A percentile compares a stretch with the other conserved stretches of the same genome.
These are phyloP conservation scores for Cheilosia impressa DNA, from an alignment of 2,888 invertebrate genomes.

Conservation along the genomic window DNA sequence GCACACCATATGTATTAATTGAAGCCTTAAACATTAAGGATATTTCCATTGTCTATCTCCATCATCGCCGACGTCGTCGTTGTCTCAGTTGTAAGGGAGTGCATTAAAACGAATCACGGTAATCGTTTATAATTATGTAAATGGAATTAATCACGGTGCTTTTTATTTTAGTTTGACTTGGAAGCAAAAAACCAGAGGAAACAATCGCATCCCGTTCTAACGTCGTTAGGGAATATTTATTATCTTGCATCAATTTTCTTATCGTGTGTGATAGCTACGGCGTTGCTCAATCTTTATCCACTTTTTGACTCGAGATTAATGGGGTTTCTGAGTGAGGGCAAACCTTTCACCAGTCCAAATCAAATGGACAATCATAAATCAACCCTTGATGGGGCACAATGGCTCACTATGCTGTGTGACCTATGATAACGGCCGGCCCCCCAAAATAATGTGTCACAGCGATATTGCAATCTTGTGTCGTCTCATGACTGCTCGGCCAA, in stretches of 20 bases:
- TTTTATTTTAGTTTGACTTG: slow-evolving; percentile 34
- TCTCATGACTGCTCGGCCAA: background rate
- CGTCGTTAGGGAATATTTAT: slow-evolving; percentile 70
- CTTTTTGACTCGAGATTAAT: slow-evolving; percentile 64
- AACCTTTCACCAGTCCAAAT: slow-evolving; percentile 34
- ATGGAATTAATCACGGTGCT: slow-evolving; percentile 71
- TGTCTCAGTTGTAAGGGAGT: slow-evolving; percentile 26
- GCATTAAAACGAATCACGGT: slow-evolving; percentile 73
- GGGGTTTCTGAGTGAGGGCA: slow-evolving; percentile 34
- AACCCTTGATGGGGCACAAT: slow-evolving; percentile 61
- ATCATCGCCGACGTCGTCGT: slow-evolving; percentile 43
- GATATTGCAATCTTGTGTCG: slow-evolving; percentile 14
- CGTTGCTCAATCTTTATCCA: slow-evolving; percentile 51
- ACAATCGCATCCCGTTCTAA: slow-evolving; percentile 8
- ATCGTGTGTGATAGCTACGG: slow-evolving; percentile 42
- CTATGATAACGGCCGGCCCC: slow-evolving; percentile 56
- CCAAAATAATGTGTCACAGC: slow-evolving; percentile 37
- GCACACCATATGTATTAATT: slow-evolving; percentile 71
- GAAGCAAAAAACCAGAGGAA: slow-evolving; percentile 24
- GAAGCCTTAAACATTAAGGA: slow-evolving; percentile 70
- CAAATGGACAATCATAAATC: slow-evolving; percentile 74
- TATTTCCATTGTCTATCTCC: slow-evolving; percentile 68
- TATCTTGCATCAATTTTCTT: slow-evolving; percentile 62
- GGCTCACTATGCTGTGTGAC: slow-evolving; percentile 51
- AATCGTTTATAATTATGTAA: slow-evolving; percentile 74